Conservation (phyloP, 2,888 invertebrate species). For the Drosophila multiciliata region DNA sequence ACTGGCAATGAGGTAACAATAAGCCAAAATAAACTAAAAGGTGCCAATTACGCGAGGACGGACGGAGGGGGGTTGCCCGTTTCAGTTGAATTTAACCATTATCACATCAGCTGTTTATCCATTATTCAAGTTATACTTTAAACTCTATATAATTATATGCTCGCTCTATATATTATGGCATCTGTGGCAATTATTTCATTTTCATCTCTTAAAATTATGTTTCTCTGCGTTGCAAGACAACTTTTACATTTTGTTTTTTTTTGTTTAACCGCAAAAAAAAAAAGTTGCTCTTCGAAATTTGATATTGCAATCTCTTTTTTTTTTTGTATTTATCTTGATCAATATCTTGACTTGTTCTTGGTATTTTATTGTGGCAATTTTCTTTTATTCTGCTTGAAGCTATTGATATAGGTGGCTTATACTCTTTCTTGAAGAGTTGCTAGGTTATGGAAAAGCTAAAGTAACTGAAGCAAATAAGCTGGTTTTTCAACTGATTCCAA, state of each 20-base stretch:
- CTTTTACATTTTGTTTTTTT: slow-evolving; percentile 6
- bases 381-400: not conserved
- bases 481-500: too few species aligned
- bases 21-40: slow-evolving; percentile 11
- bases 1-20: slow-evolving; percentile 28
- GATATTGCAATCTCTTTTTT: slow-evolving; percentile 19
- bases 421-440: not conserved
- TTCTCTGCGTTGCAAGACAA: slow-evolving; percentile 16
- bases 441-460: not conserved
- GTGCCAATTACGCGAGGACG: slow-evolving; percentile 37
- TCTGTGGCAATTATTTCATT: not conserved
- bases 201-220: not conserved
- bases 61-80: not conserved
- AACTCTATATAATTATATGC: not conserved
- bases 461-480: not conserved
- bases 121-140: not conserved
- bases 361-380: not conserved
- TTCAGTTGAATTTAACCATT: slow-evolving; percentile 20
- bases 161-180: not conserved
- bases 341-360: not conserved
- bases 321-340: not conserved
- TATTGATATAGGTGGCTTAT: slow-evolving; percentile 29
- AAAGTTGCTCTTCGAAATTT: slow-evolving; percentile 6
- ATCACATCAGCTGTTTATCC: slow-evolving; percentile 41
- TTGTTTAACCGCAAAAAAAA: slow-evolving; percentile 23